Evolutionary conservation across 2,113 vertebrate species (phyloP).

Genomic region (Psittacara wagleri): DNA sequence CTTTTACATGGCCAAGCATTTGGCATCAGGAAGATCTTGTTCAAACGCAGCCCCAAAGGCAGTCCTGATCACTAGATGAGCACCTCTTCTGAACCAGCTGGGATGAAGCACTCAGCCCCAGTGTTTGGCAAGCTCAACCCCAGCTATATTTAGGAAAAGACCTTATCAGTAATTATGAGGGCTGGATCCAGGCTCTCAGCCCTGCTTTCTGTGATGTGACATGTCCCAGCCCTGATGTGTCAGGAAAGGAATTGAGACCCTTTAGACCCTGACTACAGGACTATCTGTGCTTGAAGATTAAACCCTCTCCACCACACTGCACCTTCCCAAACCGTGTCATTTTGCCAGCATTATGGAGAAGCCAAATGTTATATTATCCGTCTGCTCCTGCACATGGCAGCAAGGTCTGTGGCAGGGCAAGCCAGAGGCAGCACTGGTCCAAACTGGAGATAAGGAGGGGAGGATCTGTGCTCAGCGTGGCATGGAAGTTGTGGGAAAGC

Average conservation of each 20-base stretch:
- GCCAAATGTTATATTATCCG: background rate
- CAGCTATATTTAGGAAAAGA: background rate
- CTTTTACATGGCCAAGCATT: background rate
- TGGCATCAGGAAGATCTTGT: background rate
- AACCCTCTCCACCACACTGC: background rate
- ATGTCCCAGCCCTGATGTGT: background rate
- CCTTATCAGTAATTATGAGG: background rate
- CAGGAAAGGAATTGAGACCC: background rate
- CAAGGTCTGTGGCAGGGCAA: background rate
- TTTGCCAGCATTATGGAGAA: background rate
- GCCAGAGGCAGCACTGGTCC: background rate
- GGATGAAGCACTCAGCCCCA: background rate
- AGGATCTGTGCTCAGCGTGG: background rate
- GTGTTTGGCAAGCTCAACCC: background rate
- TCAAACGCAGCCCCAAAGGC: background rate
- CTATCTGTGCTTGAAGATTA: background rate
- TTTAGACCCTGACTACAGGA: background rate
- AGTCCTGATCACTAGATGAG: background rate
- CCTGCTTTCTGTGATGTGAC: background rate
- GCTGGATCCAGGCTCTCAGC: conserved; percentile 9
- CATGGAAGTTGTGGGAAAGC: background rate
- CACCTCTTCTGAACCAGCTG: background rate
- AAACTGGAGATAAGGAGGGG: background rate
- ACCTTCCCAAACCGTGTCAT: background rate
- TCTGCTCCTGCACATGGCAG: background rate